Conservation (phyloP, 2,113 vertebrate species). For the Engystomops pustulosus region DNA sequence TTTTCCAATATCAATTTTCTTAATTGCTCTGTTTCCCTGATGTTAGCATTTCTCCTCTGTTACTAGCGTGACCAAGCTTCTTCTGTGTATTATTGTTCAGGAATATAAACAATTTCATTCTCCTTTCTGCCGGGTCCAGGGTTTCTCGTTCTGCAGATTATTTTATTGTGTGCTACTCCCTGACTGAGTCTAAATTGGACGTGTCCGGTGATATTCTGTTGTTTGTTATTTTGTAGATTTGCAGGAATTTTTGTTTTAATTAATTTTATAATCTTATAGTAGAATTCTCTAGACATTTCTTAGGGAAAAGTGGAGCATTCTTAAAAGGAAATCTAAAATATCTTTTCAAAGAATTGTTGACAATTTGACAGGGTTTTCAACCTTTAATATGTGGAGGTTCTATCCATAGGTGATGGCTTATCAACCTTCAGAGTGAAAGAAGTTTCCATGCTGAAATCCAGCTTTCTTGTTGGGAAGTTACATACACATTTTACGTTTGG, state of each 20-base stretch:
- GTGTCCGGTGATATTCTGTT: background rate
- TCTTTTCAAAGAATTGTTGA: too few relatives aligned
- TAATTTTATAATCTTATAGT: background rate
- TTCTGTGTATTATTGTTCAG: constrained; percentile 12
- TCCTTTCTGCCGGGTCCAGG: background rate
- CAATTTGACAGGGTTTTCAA: too few relatives aligned
- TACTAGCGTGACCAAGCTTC: background rate
- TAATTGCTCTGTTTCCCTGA: background rate
- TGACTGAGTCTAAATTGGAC: background rate
- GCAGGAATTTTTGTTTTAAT: background rate
- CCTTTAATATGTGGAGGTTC: too few relatives aligned
- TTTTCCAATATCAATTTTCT: constrained; percentile 19
- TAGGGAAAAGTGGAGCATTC: too few relatives aligned
- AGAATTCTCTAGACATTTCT: background rate
- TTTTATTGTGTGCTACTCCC: background rate
- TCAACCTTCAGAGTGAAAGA: too few relatives aligned
- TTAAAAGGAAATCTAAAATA: too few relatives aligned
- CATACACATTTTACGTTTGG: too few relatives aligned
- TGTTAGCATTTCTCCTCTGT: constrained; percentile 13
- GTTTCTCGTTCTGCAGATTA: background rate
- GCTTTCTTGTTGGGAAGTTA: too few relatives aligned
- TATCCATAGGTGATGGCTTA: too few relatives aligned
- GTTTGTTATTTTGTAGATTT: constrained; percentile 5
- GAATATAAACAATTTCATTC: background rate
- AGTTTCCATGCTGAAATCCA: too few relatives aligned